Percentiles rank a stretch among this genome's conserved stretches.
These are phyloP conservation scores for Phainopepla nitens DNA, from an alignment of 2,113 vertebrate species.

Conservation along the genomic window DNA sequence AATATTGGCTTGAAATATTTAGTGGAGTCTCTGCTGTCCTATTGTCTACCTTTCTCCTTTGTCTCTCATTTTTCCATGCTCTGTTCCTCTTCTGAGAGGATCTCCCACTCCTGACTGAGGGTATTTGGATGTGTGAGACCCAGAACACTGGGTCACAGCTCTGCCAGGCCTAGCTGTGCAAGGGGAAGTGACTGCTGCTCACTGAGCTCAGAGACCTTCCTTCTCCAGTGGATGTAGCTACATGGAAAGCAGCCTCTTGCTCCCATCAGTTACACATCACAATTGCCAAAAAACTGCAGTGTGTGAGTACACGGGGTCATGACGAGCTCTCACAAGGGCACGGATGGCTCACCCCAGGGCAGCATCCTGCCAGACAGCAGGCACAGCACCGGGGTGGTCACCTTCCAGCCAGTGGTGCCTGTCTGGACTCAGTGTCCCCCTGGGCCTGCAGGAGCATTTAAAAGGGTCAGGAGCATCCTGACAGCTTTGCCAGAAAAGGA, in stretches of 20 bases:
- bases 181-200: background rate
- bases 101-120: background rate
- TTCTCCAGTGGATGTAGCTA: background rate
- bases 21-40: background rate
- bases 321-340: background rate
- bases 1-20: background rate
- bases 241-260: background rate
- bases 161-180: background rate
- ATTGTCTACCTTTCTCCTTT: background rate
- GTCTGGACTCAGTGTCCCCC: background rate
- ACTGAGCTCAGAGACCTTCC: background rate
- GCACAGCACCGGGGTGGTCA: background rate
- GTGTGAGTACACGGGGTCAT: fast-evolving
- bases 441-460: background rate
- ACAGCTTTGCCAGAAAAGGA: background rate
- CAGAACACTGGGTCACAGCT: fast-evolving
- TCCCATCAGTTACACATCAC: background rate
- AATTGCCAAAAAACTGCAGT: fast-evolving
- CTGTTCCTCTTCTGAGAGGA: background rate
- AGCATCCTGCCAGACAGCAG: fast-evolving
- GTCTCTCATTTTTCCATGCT: background rate
- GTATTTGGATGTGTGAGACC: background rate
- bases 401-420: fast-evolving
- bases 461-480: background rate
- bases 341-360: background rate